phyloP scores from a whole-genome alignment of 92 coral and sea anemone species.

The Zoanthus solanderi region DNA sequence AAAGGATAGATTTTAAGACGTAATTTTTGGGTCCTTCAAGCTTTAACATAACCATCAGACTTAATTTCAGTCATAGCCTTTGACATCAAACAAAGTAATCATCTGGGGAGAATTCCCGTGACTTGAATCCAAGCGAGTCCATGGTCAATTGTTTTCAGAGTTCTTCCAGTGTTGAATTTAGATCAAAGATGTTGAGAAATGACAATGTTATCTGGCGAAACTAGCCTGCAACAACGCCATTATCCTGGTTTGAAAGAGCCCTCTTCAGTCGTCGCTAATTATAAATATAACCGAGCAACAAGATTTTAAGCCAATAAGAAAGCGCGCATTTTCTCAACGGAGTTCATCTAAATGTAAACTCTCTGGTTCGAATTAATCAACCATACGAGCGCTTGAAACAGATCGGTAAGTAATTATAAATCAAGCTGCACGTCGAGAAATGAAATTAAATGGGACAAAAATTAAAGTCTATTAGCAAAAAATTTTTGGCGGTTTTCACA shows the following conservation, averaged over 20 bases:
- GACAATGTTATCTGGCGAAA: neutral
- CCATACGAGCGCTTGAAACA: neutral
- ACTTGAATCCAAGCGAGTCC: neutral
- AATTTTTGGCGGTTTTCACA: too few relatives aligned
- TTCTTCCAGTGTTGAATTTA: neutral
- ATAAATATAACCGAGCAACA: neutral
- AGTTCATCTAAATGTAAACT: slow-evolving; percentile 17
- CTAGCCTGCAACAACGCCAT: neutral
- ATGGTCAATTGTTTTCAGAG: neutral
- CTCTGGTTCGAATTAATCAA: slow-evolving; percentile 10
- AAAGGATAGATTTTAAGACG: neutral
- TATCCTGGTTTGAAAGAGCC: neutral
- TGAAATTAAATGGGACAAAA: slow-evolving; percentile 12
- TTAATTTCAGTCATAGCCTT: neutral
- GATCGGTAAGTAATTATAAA: neutral
- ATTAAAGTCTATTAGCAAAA: neutral
- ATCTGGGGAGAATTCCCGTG: neutral
- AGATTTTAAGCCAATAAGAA: slow-evolving; percentile 12
- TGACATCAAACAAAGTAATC: neutral
- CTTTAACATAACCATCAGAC: neutral
- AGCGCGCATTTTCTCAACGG: slow-evolving; percentile 1
- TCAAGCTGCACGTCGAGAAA: neutral
- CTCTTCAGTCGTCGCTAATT: neutral
- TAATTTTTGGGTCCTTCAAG: neutral
- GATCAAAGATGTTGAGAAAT: neutral